These are phyloP conservation scores for Crepidodera aurea DNA, from an alignment of 2,888 invertebrate species.

Conservation along the genomic window DNA sequence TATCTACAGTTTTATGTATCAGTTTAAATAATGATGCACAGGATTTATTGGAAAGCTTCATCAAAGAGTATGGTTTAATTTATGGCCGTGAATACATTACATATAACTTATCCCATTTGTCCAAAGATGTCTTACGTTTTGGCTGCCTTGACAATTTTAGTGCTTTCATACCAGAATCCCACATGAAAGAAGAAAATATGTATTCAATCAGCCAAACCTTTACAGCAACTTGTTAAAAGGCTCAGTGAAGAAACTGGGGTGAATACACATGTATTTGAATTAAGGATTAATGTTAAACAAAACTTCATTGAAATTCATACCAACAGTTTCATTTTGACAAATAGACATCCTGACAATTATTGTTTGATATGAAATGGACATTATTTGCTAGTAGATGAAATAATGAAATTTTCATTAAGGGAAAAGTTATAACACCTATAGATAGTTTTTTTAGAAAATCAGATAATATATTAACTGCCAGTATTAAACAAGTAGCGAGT, in stretches of 20 bases:
- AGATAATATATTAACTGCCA: too few relatives aligned
- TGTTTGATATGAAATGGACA: constrained; percentile 3
- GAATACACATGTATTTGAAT: too few relatives aligned
- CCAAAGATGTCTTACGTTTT: constrained; percentile 37
- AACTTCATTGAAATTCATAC: background rate
- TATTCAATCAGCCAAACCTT: constrained; percentile 37
- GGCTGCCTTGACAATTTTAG: constrained; percentile 44
- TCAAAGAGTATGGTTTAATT: constrained; percentile 32
- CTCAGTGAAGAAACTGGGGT: constrained; percentile 20
- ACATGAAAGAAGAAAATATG: constrained; percentile 40
- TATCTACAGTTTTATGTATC: constrained; percentile 25
- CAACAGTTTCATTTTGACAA: background rate
- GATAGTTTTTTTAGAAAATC: background rate
- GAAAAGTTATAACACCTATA: background rate
- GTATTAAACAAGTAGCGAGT: too few relatives aligned
- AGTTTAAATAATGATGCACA: constrained; percentile 36
- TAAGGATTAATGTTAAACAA: background rate
- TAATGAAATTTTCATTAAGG: background rate
- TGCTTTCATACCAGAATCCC: constrained; percentile 40
- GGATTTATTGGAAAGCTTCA: constrained; percentile 38
- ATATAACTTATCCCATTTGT: constrained; percentile 42
- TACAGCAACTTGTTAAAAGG: constrained; percentile 31
- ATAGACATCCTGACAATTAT: background rate
- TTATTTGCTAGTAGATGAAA: background rate
- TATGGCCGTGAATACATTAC: constrained; percentile 42